Evolutionary conservation across 1,140 invertebrate genomes (phyloP).

Genomic region (Holotrichia oblita): DNA sequence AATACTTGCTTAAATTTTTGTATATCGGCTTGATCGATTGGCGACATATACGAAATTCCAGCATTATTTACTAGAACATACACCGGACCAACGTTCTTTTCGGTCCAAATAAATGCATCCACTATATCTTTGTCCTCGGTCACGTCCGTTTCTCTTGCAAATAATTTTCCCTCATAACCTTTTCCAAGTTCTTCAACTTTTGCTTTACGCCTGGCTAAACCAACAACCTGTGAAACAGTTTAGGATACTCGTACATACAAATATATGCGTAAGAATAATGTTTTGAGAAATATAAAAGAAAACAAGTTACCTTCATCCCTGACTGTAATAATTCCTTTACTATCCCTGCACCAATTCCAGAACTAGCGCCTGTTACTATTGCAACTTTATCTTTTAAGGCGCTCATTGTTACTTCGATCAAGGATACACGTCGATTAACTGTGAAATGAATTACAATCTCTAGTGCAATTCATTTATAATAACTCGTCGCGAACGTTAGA

Average conservation of each 20-base stretch:
- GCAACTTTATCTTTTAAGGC: slow-evolving; percentile 18
- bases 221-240: slow-evolving; percentile 37
- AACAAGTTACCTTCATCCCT: slow-evolving; percentile 14
- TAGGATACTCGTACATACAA: too few species aligned
- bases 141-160: slow-evolving; percentile 66
- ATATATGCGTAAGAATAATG: too few species aligned
- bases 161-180: slow-evolving; percentile 19
- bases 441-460: too few species aligned
- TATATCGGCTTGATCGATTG: not conserved
- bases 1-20: not conserved
- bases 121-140: slow-evolving; percentile 69
- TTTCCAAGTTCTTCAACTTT: slow-evolving; percentile 19
- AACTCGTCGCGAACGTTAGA: too few species aligned
- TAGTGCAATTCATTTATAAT: too few species aligned
- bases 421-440: not conserved
- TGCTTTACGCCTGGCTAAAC: slow-evolving; percentile 32
- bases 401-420: not conserved
- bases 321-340: not conserved
- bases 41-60: not conserved
- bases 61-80: slow-evolving; percentile 19
- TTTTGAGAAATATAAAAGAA: not conserved
- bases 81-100: slow-evolving; percentile 63
- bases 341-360: slow-evolving; percentile 12
- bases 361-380: slow-evolving; percentile 32
- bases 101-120: slow-evolving; percentile 68